Evolutionary conservation across 2,888 invertebrate genomes (phyloP).

Genomic region (Netelia virgata): DNA sequence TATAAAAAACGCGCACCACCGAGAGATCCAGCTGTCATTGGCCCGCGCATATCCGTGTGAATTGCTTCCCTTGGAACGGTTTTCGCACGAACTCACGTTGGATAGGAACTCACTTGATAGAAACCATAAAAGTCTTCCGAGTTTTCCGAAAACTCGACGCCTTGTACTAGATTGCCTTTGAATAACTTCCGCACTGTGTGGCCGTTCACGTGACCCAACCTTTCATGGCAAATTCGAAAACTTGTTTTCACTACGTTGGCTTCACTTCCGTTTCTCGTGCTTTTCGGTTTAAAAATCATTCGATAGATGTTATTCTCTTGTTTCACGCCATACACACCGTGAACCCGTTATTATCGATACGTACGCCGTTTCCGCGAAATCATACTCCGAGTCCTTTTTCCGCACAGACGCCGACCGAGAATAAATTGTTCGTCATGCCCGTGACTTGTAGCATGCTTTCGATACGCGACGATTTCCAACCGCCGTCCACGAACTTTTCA

Average conservation of each 20-base stretch:
- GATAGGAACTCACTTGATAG: too few species aligned
- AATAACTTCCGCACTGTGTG: not conserved
- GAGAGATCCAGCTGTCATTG: too few species aligned
- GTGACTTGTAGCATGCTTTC: slow-evolving; percentile 15
- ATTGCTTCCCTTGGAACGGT: too few species aligned
- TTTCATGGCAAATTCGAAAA: not conserved
- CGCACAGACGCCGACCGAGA: slow-evolving; percentile 17
- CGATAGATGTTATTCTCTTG: slow-evolving; percentile 2
- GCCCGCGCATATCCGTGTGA: slow-evolving; percentile 71
- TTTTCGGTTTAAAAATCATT: slow-evolving; percentile 1
- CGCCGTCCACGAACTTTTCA: not conserved
- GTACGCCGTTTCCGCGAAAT: slow-evolving; percentile 7
- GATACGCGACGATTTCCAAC: not conserved
- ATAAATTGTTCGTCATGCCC: slow-evolving; percentile 37
- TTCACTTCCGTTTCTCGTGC: not conserved
- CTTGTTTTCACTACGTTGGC: slow-evolving; percentile 18
- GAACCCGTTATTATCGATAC: not conserved
- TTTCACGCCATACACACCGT: not conserved
- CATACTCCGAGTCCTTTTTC: not conserved
- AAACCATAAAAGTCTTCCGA: too few species aligned
- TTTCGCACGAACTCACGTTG: too few species aligned
- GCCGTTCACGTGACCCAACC: not conserved
- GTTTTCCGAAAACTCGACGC: not conserved
- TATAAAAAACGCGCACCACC: too few species aligned
- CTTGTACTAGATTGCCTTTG: not conserved